Percentiles rank a stretch among this genome's conserved stretches.
Conservation (phyloP, 2,797 vertebrate genomes). For the Moxostoma hubbsi region DNA sequence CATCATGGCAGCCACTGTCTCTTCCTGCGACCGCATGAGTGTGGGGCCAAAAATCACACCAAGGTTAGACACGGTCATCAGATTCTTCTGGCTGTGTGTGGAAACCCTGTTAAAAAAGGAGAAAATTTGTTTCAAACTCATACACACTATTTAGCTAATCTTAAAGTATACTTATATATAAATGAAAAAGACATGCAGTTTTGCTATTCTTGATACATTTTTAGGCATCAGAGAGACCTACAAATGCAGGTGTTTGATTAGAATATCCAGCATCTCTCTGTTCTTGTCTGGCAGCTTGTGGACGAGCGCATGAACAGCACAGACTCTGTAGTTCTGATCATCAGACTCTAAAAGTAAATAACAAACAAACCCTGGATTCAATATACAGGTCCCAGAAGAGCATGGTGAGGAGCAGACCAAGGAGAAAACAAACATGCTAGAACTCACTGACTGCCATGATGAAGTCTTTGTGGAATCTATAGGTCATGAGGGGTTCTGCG, state of each 20-base stretch:
- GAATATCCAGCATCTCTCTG: constrained; percentile 92
- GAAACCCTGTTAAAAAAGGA: constrained; percentile 83
- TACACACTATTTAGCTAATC: not conserved
- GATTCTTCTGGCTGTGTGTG: constrained; percentile 91
- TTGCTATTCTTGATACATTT: not conserved
- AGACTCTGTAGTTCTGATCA: constrained; percentile 93
- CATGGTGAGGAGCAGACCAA: not conserved
- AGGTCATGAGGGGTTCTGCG: constrained; percentile 95
- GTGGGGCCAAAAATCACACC: constrained; percentile 98
- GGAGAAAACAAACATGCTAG: not conserved
- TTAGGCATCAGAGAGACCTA: constrained; percentile 66
- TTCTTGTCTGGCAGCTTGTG: constrained; percentile 95
- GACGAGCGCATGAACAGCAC: constrained; percentile 92
- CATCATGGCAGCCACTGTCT: constrained; percentile 99
- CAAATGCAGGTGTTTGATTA: constrained; percentile 94
- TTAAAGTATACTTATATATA: not conserved
- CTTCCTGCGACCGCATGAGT: constrained; percentile 96
- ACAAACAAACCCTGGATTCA: constrained; percentile 10
- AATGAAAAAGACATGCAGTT: not conserved
- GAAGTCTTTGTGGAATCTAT: constrained; percentile 96
- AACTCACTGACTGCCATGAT: constrained; percentile 96
- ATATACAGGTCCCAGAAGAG: not conserved
- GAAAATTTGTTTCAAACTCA: not conserved
- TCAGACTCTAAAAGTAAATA: constrained; percentile 87
- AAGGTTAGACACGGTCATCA: constrained; percentile 98